Evolutionary conservation across 1,140 invertebrate genomes (phyloP), one percentile per base, ranked within the genome.

Genomic region (Cyphomyrmex costatus): DNA sequence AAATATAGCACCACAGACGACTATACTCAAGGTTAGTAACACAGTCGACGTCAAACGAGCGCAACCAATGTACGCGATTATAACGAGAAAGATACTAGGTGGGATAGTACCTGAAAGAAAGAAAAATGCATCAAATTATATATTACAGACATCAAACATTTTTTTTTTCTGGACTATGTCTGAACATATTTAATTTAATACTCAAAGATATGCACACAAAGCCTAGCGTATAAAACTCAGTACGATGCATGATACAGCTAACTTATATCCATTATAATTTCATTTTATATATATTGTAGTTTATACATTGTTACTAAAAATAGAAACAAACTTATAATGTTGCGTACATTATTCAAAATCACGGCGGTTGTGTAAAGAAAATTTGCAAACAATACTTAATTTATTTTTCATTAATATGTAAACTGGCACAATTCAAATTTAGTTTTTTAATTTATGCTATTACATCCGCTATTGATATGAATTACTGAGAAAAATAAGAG

Each of bases 1-100:
- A 95, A 98, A 98, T 96, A 98, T 98, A 60, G 96, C 97, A 14
- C 98, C 98, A 89, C 97, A 97, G 77, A 97, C 93, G 19, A 97
- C 96, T 60, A 98, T 97, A 24, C 96, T 97, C 0, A 96, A 80
- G 1, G 97, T 96, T 93, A 98, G 96, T 2, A 98, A 92, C 2
- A 96, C 94, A 2, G 98, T 97, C 1, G 98, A 97, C 0, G 96
- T 92, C 1, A 92, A 93, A 60, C 96, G 96, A 60, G 96, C 93
- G 91, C 97, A 97, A 56, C 97, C 97, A 63, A 97, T 96, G 90
- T 96, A 97, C 90, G 97, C 96, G 14, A 98, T 95, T 1, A 93
- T 91, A 19, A 98, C 88, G 19, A 98, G 95, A 86, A 97, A 97
- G 10, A 96, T 91, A 6, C 95, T 95, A 0, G 97, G 97, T 19